phyloP scores from a whole-genome alignment of 1,140 invertebrate genomes.

The Ips nitidus region DNA sequence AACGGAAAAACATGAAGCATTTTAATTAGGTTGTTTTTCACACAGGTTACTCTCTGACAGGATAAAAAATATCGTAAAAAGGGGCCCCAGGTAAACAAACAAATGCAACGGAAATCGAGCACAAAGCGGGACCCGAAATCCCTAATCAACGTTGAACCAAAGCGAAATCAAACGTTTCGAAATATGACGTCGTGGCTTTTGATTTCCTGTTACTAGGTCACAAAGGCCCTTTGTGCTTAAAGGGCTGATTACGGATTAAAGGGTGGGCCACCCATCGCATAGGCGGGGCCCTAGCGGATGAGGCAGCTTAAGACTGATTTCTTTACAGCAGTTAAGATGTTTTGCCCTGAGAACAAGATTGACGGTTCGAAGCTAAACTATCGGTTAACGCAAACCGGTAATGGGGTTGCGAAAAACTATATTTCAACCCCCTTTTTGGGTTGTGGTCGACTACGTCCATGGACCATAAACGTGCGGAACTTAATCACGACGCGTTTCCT shows the following conservation, averaged over 20 bases:
- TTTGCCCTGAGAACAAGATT: too few species aligned
- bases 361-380: too few species aligned
- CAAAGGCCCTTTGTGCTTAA: constrained; percentile 11
- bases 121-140: constrained; percentile 8
- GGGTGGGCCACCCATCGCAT: neutral
- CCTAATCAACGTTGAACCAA: neutral
- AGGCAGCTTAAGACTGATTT: neutral
- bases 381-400: too few species aligned
- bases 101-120: neutral
- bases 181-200: constrained; percentile 22
- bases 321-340: neutral
- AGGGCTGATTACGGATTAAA: constrained; percentile 16
- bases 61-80: too few species aligned
- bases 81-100: neutral
- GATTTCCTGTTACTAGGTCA: constrained; percentile 27
- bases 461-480: neutral
- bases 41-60: too few species aligned
- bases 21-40: too few species aligned
- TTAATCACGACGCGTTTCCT: constrained; percentile 8
- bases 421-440: too few species aligned
- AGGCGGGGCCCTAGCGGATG: neutral
- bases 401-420: too few species aligned
- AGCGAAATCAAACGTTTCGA: constrained; percentile 14
- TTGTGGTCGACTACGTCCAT: too few species aligned
- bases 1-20: too few species aligned